A percentile compares a stretch with the other conserved stretches of the same genome.
These are phyloP conservation scores for Tylochromis polylepis DNA, from an alignment of 2,113 vertebrate genomes.

Conservation along the genomic window DNA sequence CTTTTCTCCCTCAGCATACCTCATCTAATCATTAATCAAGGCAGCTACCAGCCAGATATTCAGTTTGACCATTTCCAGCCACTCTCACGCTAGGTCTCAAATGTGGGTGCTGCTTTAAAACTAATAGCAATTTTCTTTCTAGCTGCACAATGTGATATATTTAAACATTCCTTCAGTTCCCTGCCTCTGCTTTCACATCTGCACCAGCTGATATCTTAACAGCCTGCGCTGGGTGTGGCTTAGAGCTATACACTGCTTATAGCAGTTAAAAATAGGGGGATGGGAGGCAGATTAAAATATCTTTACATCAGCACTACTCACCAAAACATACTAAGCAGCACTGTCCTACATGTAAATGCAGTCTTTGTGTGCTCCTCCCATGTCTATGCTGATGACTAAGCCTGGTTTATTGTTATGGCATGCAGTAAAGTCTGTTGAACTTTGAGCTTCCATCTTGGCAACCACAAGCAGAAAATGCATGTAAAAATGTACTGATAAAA, in stretches of 20 bases:
- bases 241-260: constrained; percentile 37
- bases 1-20: constrained; percentile 1
- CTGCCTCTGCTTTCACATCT: constrained; percentile 28
- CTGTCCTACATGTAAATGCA: constrained; percentile 53
- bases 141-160: not conserved
- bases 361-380: constrained; percentile 56
- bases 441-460: constrained; percentile 64
- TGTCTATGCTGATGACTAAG: constrained; percentile 28
- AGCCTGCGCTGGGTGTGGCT: constrained; percentile 57
- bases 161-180: constrained; percentile 12
- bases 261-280: constrained; percentile 51
- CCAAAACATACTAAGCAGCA: constrained; percentile 37
- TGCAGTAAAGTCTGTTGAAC: constrained; percentile 68
- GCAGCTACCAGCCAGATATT: not conserved
- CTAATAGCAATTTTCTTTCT: not conserved
- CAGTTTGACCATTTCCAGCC: constrained; percentile 20
- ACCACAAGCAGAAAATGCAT: constrained; percentile 15
- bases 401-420: constrained; percentile 54
- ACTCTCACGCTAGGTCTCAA: not conserved
- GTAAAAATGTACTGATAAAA: not conserved
- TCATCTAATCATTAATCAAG: constrained; percentile 49
- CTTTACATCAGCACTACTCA: constrained; percentile 55
- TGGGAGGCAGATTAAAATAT: constrained; percentile 48
- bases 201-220: constrained; percentile 56
- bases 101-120: not conserved